Conservation (phyloP, 2,113 vertebrate species). For the Oreocharis arfaki region DNA sequence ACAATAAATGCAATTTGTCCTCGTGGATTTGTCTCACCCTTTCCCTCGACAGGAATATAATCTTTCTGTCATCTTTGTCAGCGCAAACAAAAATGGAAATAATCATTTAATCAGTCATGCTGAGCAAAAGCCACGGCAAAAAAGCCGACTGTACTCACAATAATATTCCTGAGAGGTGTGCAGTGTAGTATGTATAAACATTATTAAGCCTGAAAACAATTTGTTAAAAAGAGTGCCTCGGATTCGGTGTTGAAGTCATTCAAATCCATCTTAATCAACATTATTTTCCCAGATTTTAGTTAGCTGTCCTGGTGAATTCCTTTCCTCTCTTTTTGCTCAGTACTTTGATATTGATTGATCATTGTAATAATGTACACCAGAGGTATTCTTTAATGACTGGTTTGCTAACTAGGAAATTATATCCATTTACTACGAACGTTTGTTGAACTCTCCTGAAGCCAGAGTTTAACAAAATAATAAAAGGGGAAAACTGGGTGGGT, state of each 20-base stretch:
- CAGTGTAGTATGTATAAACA: background rate
- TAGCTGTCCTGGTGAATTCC: slow-evolving; percentile 65
- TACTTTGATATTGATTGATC: slow-evolving; percentile 44
- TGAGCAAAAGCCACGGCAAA: slow-evolving; percentile 34
- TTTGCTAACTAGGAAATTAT: slow-evolving; percentile 56
- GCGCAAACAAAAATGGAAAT: slow-evolving; percentile 52
- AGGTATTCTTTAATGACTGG: slow-evolving; percentile 46
- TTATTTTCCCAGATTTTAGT: slow-evolving; percentile 63
- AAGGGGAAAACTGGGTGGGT: slow-evolving; percentile 51
- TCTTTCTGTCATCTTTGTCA: slow-evolving; percentile 59
- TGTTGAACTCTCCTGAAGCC: slow-evolving; percentile 52
- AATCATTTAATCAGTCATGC: slow-evolving; percentile 56
- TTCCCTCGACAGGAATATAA: slow-evolving; percentile 39
- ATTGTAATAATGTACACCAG: slow-evolving; percentile 51
- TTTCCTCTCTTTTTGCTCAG: slow-evolving; percentile 54
- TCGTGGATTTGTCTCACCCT: background rate
- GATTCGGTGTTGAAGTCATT: slow-evolving; percentile 35
- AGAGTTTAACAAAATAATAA: slow-evolving; percentile 57
- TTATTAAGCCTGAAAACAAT: slow-evolving; percentile 62
- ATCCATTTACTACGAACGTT: slow-evolving; percentile 46
- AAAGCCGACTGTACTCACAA: slow-evolving; percentile 17
- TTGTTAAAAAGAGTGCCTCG: slow-evolving; percentile 42
- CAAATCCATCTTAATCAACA: slow-evolving; percentile 63
- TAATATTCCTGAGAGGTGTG: slow-evolving; percentile 52
- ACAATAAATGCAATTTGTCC: background rate